Percentiles rank a stretch among this genome's conserved stretches.
Conservation (phyloP, 2,888 invertebrate genomes). For the Clivina fossor region DNA sequence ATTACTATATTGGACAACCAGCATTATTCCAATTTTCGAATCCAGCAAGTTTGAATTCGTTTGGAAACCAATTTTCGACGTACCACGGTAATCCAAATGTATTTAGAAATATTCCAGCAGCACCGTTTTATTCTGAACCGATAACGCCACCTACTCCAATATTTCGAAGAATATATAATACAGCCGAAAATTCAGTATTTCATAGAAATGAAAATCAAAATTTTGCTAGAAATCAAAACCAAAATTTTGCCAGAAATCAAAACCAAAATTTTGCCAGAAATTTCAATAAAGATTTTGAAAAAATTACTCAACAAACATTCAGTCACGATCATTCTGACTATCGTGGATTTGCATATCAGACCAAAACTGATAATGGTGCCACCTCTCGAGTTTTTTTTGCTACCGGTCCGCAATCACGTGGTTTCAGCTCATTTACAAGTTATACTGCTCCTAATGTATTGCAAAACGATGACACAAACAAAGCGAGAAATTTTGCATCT, state of each 20-base stretch:
- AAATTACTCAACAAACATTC: too few relatives aligned
- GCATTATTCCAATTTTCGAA: constrained; percentile 4
- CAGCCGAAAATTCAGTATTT: too few relatives aligned
- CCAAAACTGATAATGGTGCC: constrained; percentile 44
- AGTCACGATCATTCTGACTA: constrained; percentile 17
- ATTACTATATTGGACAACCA: constrained; percentile 22
- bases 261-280: too few relatives aligned
- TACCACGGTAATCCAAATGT: constrained; percentile 14
- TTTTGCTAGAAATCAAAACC: too few relatives aligned
- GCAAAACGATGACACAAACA: constrained; percentile 15
- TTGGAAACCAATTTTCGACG: constrained; percentile 9
- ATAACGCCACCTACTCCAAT: too few relatives aligned
- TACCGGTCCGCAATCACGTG: constrained; percentile 43
- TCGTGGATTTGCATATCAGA: constrained; percentile 47
- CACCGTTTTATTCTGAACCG: too few relatives aligned
- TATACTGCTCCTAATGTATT: background rate
- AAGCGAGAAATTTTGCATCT: constrained; percentile 42
- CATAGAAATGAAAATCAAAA: too few relatives aligned
- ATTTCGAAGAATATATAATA: constrained; percentile 9
- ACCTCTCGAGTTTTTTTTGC: constrained; percentile 46
- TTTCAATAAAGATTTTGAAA: too few relatives aligned
- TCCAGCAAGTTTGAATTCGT: constrained; percentile 9
- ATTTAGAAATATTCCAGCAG: too few relatives aligned
- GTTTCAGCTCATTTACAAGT: constrained; percentile 23
- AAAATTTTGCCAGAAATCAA: too few relatives aligned